These are phyloP conservation scores for Sesia apiformis DNA, from an alignment of 2,888 invertebrate species.

Conservation along the genomic window DNA sequence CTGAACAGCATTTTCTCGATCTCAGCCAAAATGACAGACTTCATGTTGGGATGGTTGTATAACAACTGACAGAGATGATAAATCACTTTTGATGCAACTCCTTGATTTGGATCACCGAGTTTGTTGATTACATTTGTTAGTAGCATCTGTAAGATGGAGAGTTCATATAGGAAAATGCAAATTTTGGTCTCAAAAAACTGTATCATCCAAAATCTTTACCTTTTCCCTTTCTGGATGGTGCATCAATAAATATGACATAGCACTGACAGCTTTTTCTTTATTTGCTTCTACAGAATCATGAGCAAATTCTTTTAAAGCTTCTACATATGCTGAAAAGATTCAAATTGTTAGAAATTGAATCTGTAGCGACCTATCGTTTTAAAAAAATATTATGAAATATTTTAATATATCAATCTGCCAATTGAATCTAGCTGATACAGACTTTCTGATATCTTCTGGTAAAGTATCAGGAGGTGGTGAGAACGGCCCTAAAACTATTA, in stretches of 20 bases:
- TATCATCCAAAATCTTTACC: conserved; percentile 48
- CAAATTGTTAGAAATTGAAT: too few relatives aligned
- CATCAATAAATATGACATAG: conserved; percentile 83
- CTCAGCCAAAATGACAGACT: conserved; percentile 87
- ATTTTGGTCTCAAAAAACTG: neutral
- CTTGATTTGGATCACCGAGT: conserved; percentile 92
- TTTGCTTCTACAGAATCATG: conserved; percentile 87
- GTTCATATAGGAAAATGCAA: neutral
- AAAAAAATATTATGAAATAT: too few relatives aligned
- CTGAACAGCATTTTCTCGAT: conserved; percentile 92
- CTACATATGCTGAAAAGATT: conserved; percentile 73
- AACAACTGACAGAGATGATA: conserved; percentile 89
- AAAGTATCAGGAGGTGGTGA: too few relatives aligned
- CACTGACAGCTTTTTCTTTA: conserved; percentile 85
- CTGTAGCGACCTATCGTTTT: too few relatives aligned
- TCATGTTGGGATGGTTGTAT: conserved; percentile 93
- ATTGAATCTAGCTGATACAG: too few relatives aligned
- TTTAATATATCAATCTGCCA: too few relatives aligned
- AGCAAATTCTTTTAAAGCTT: conserved; percentile 81
- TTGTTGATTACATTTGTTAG: conserved; percentile 92
- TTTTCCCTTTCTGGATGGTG: conserved; percentile 90
- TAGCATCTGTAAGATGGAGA: conserved; percentile 70
- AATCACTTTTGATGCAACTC: conserved; percentile 91
- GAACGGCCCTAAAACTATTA: too few relatives aligned
- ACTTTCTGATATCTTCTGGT: too few relatives aligned